Conservation (phyloP, 2,797 vertebrate genomes). For the Rhadinocentrus ornatus region DNA sequence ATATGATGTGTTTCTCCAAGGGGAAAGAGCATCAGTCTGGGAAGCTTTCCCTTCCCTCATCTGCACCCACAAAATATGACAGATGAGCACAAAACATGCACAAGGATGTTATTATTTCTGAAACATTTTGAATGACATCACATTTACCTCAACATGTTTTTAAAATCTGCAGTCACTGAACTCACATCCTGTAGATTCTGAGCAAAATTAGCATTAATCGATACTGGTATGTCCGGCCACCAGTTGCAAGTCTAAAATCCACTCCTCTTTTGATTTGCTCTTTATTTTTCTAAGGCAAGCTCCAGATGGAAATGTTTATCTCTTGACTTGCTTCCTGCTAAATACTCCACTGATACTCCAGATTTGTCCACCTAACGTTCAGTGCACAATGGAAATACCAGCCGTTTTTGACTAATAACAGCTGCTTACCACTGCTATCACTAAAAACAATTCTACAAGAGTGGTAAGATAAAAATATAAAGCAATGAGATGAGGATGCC, state of each 20-base stretch:
- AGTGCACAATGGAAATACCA: neutral
- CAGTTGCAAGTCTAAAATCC: neutral
- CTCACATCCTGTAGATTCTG: neutral
- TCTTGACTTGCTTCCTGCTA: neutral
- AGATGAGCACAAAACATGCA: slow-evolving; percentile 20
- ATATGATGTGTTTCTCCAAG: slow-evolving; percentile 21
- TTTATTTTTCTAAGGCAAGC: slow-evolving; percentile 14
- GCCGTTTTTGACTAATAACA: neutral
- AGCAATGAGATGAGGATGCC: neutral
- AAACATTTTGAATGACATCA: slow-evolving; percentile 6
- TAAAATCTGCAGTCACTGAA: neutral
- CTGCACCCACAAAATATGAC: slow-evolving; percentile 4
- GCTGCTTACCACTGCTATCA: neutral
- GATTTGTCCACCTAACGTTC: slow-evolving; percentile 1
- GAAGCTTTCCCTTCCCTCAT: slow-evolving; percentile 6
- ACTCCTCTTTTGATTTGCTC: slow-evolving; percentile 1
- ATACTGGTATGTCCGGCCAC: neutral
- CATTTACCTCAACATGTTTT: neutral
- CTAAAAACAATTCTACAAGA: neutral
- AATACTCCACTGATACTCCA: neutral
- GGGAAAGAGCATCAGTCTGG: slow-evolving; percentile 12
- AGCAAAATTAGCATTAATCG: slow-evolving; percentile 9
- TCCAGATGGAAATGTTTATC: neutral
- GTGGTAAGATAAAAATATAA: neutral
- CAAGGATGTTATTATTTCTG: neutral